Evolutionary conservation across 92 coral and sea anemone genomes (phyloP), one percentile per base, ranked within the genome.

Genomic region (Palythoa heliodiscus): DNA sequence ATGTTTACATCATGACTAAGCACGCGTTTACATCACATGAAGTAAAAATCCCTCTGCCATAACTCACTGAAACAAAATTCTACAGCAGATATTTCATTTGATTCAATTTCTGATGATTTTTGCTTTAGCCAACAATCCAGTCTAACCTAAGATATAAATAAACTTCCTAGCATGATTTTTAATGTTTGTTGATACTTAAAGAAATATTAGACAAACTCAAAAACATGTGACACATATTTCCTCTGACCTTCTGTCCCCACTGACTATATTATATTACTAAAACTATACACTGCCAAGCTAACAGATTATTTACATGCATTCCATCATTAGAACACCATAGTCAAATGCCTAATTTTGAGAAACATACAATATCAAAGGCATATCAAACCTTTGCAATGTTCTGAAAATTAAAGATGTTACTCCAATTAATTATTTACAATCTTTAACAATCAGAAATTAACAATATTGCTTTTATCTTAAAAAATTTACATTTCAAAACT

Each of bases 301-400:
- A 16, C 48, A 19, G 68, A 77, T 37, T 77, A 77, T 77, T 77
- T 77, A 77, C 82, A 77, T 57, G 37, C 68, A 11, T 16, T 0
- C 1, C 1, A 39, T 61, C n/a, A 24, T 76, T 77, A 24, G 22
- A 72, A 39, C 38, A 77, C 29, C 66, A 52, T n/a, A n/a, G n/a
- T n/a, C 1, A 15, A 40, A 16, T 77, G 48, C 23, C 50, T 23
- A 77, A 57, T 23, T n/a, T 77, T 12, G 1, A 57, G 38, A 71
- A 71, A 20, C 24, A 16, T 60, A 55, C 29, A 72, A 16, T 17
- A 38, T 77, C 5, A 23, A 55, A 11, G 55, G 17, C 37, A 77
- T 77, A 4, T 48, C 55, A 77, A 47, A 14, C 64, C 0, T 3
- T 14, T 11, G 64, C 2, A 57, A 58, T 5, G 20, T 58, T 58